Evolutionary conservation across 2,113 vertebrate genomes (phyloP), one percentile per base, ranked within the genome.

Genomic region (Eptesicus fuscus): DNA sequence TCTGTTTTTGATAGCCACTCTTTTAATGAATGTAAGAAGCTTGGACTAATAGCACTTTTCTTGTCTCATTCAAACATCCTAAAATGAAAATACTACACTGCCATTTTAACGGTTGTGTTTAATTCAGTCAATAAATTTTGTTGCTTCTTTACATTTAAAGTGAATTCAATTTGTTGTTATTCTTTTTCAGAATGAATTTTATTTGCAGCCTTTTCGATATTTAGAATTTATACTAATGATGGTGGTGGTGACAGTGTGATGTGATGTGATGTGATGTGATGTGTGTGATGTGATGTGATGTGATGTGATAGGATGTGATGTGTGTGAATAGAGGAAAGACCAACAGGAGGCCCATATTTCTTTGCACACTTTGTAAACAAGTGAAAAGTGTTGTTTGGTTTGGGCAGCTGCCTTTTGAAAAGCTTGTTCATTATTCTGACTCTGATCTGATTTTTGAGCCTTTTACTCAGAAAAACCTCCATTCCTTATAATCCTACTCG

Each of bases 21-120:
- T 98, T 97, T 97, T 97, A 97, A 98, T 94, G 98, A 98, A 98
- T 98, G 98, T 98, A 98, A 97, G 96, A 96, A 97, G 97, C 97
- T 97, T 97, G 95, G 89, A 97, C 95, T 97, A 98, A 98, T 91
- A 96, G 98, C 97, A 98, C 98, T 98, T 98, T 97, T 94, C 96
- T 92, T 76, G 61, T 97, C 97, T 96, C 96, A 95, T 97, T 97
- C 95, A 90, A 83, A 95, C 97, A 96, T 89, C 96, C 96, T 95
- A 96, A 93, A 93, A 93, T 95, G 96, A 98, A 98, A 97, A 87
- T 97, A 96, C 96, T 93, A 94, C 95, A 96, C 97, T 98, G 96
- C 97, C 97, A 97, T 97, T 94, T 97, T 92, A 95, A 96, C 96
- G 96, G 96, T 97, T 97, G 97, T 94, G 97, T 98, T 97, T 97